Percentiles rank a stretch among this genome's conserved stretches.
Evolutionary conservation across 2,888 invertebrate species (phyloP).

Genomic region (Pseudococcus jackbeardsleyi): DNA sequence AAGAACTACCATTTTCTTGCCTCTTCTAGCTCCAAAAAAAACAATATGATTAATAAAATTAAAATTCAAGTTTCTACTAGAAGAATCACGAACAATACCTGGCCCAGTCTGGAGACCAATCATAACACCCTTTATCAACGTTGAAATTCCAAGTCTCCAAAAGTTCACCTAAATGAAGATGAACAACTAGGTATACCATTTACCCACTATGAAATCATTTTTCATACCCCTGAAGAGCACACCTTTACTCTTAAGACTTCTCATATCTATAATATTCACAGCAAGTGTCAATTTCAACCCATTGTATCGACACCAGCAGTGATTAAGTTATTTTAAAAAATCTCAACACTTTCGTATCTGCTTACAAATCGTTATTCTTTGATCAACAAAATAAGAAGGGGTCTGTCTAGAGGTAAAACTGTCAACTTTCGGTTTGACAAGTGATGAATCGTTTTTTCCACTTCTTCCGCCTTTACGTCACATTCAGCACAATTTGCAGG

Average conservation of each 20-base stretch:
- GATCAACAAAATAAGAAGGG: neutral
- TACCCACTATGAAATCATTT: neutral
- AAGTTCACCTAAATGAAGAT: too few relatives aligned
- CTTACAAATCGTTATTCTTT: neutral
- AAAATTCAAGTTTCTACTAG: too few relatives aligned
- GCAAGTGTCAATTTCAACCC: neutral
- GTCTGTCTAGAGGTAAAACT: neutral
- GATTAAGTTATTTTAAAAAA: conserved; percentile 37
- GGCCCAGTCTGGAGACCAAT: too few relatives aligned
- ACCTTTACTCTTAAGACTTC: neutral
- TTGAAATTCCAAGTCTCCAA: too few relatives aligned
- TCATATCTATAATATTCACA: neutral
- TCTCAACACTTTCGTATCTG: neutral
- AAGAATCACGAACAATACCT: too few relatives aligned
- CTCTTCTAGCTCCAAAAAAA: too few relatives aligned
- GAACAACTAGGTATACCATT: neutral
- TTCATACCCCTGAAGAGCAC: neutral
- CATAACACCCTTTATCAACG: too few relatives aligned
- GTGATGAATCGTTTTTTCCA: conserved; percentile 14
- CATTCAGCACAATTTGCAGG: neutral
- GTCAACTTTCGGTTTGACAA: conserved; percentile 2
- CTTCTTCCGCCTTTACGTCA: neutral
- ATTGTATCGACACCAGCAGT: neutral
- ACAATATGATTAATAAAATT: too few relatives aligned
- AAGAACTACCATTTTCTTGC: too few relatives aligned